phyloP scores from a whole-genome alignment of 1,140 invertebrate species.

The Daktulosphaira vitifoliae region DNA sequence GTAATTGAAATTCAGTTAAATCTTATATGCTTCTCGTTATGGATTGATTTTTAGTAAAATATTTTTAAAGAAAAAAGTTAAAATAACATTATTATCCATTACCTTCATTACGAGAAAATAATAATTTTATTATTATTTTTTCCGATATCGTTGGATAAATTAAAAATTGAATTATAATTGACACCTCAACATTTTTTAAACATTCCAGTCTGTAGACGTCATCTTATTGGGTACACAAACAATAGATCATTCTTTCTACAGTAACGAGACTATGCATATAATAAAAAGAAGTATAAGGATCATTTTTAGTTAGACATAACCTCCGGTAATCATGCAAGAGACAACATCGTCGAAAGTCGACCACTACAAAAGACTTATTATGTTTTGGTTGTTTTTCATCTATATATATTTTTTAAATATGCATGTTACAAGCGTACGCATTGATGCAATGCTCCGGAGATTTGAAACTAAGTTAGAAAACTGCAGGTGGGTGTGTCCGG shows the following conservation, averaged over 20 bases:
- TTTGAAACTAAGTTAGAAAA: not conserved
- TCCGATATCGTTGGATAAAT: no score
- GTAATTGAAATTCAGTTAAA: no score
- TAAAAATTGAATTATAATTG: no score
- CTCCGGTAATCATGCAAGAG: not conserved
- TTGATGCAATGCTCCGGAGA: constrained; percentile 8
- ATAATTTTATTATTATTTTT: no score
- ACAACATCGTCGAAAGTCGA: constrained; percentile 5
- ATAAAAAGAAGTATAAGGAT: constrained; percentile 2
- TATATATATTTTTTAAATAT: constrained; percentile 16
- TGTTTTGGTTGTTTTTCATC: constrained; percentile 17
- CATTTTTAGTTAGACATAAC: constrained; percentile 3
- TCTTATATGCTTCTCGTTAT: no score
- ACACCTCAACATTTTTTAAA: constrained; percentile 8
- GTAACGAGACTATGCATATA: constrained; percentile 16
- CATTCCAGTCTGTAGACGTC: not conserved
- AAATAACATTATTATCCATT: no score
- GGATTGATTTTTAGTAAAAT: no score
- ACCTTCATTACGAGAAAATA: no score
- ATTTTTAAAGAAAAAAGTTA: no score
- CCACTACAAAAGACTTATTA: constrained; percentile 27
- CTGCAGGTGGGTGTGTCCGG: constrained; percentile 26
- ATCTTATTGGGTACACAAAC: not conserved
- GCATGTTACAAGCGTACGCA: not conserved
- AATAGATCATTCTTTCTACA: constrained; percentile 17